phyloP scores from a whole-genome alignment of 2,797 vertebrate species.

The Tapirus indicus region DNA sequence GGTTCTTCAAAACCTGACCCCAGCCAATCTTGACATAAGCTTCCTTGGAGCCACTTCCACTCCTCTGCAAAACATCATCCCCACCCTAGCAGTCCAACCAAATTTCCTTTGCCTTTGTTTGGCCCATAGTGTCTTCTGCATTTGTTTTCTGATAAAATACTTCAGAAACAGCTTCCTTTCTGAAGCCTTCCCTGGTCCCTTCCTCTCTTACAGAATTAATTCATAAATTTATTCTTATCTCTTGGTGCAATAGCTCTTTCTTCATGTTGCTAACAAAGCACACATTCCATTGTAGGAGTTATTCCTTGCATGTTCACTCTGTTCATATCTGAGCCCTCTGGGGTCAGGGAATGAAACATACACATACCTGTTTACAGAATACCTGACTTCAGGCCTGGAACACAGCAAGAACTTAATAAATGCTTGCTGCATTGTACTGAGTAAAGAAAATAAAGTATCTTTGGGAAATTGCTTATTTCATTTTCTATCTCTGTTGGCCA shows the following conservation, averaged over 20 bases:
- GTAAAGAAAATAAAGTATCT: not conserved
- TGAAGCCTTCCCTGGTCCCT: not conserved
- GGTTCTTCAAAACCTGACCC: not conserved
- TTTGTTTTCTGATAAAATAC: slow-evolving; percentile 10
- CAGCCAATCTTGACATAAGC: not conserved
- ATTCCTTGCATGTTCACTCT: not conserved
- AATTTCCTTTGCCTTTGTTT: not conserved
- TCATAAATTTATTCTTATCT: not conserved
- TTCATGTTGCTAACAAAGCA: not conserved
- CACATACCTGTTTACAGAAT: not conserved
- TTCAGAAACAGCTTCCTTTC: not conserved
- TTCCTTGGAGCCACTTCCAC: not conserved
- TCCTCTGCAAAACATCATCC: not conserved
- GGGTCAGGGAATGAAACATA: not conserved
- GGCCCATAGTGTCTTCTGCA: not conserved
- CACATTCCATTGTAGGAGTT: not conserved
- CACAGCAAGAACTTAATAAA: not conserved
- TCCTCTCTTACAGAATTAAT: not conserved
- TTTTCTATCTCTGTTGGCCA: not conserved
- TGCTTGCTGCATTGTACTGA: not conserved
- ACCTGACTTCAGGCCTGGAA: not conserved
- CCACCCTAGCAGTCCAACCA: not conserved
- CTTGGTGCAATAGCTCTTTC: not conserved
- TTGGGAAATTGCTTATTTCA: not conserved
- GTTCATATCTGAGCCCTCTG: not conserved